These are phyloP conservation scores for Catotricha subobsoleta DNA, from an alignment of 2,888 invertebrate genomes.

Conservation along the genomic window DNA sequence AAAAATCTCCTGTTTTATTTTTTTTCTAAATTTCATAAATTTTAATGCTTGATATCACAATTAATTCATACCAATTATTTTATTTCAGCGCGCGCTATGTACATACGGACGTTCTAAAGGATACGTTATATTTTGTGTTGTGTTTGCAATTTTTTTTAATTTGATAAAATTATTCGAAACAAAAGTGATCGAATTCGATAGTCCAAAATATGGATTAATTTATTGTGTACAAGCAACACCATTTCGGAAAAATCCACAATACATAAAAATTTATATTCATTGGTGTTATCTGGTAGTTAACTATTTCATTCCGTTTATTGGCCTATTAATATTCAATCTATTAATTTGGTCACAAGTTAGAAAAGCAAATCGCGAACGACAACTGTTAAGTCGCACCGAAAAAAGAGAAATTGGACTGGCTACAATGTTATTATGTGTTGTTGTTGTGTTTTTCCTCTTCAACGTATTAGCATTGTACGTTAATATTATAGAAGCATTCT, in stretches of 20 bases:
- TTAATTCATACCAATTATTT: background rate
- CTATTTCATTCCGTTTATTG: constrained; percentile 81
- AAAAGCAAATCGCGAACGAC: constrained; percentile 75
- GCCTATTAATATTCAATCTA: constrained; percentile 74
- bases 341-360: constrained; percentile 68
- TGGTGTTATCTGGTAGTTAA: constrained; percentile 90
- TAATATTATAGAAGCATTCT: constrained; percentile 72
- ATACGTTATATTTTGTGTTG: constrained; percentile 64
- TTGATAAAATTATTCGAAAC: constrained; percentile 63
- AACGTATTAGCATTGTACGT: constrained; percentile 74
- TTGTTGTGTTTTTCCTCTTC: constrained; percentile 84
- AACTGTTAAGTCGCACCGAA: constrained; percentile 73
- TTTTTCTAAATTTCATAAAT: too few relatives aligned
- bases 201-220: constrained; percentile 36
- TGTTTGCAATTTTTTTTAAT: constrained; percentile 73
- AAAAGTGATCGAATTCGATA: constrained; percentile 27
- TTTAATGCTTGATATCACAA: too few relatives aligned
- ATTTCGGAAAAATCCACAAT: constrained; percentile 49
- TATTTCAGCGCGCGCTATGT: constrained; percentile 50
- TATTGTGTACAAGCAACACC: constrained; percentile 53
- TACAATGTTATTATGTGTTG: constrained; percentile 87
- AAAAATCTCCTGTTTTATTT: background rate
- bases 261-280: constrained; percentile 76
- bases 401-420: constrained; percentile 85
- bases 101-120: constrained; percentile 72